phyloP scores from a whole-genome alignment of 2,888 invertebrate genomes.

The Temnothorax ravouxi region DNA sequence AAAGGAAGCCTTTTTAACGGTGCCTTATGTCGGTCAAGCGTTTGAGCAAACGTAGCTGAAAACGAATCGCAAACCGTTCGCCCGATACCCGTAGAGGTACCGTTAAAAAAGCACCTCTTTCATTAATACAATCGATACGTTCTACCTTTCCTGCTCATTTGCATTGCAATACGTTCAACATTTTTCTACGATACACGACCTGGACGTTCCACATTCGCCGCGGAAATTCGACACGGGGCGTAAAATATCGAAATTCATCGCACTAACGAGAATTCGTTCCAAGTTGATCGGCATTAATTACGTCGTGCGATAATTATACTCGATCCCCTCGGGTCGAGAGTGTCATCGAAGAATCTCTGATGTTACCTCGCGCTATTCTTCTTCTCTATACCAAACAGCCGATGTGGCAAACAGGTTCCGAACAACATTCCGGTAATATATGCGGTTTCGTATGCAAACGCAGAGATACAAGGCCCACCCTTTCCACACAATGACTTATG shows the following conservation, averaged over 20 bases:
- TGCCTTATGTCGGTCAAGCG: constrained; percentile 36
- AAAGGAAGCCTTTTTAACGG: constrained; percentile 43
- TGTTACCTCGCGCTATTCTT: constrained; percentile 18
- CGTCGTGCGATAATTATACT: constrained; percentile 62
- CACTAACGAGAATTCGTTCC: constrained; percentile 41
- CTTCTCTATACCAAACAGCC: constrained; percentile 26
- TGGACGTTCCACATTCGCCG: constrained; percentile 19
- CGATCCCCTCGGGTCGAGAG: constrained; percentile 56
- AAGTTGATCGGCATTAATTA: constrained; percentile 43
- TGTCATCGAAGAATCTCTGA: constrained; percentile 69
- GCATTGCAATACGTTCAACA: constrained; percentile 28
- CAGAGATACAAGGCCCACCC: constrained; percentile 68
- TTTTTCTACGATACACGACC: constrained; percentile 28
- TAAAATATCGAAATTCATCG: constrained; percentile 11
- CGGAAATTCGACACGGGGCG: constrained; percentile 33
- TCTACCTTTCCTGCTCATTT: constrained; percentile 20
- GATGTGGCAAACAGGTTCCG: constrained; percentile 64
- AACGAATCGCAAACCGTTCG: constrained; percentile 35
- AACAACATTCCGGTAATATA: constrained; percentile 63
- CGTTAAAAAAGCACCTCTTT: constrained; percentile 46
- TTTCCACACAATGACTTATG: constrained; percentile 72
- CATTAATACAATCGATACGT: constrained; percentile 51
- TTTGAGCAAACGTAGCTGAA: constrained; percentile 33
- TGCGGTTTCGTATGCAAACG: constrained; percentile 74
- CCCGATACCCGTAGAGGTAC: constrained; percentile 11